Evolutionary conservation across 1,140 invertebrate genomes (phyloP).

Genomic region (Drosophila trapezifrons): DNA sequence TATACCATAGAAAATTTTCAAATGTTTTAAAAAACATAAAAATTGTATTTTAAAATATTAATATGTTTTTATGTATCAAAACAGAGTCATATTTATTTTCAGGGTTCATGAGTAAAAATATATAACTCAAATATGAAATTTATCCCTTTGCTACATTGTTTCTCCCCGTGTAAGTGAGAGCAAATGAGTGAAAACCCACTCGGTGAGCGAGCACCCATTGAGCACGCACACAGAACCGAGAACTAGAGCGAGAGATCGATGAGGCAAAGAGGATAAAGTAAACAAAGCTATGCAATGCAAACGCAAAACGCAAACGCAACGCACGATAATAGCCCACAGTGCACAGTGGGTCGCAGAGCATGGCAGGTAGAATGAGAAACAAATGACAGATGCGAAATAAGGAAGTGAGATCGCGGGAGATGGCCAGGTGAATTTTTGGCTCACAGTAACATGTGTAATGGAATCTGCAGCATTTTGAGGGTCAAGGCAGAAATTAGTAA

Average conservation of each 20-base stretch:
- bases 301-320: slow-evolving; percentile 52
- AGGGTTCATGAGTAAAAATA: neutral
- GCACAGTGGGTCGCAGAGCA: slow-evolving; percentile 65
- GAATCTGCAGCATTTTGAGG: slow-evolving; percentile 8
- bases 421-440: slow-evolving; percentile 59
- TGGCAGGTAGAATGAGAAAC: slow-evolving; percentile 43
- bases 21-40: too few species aligned
- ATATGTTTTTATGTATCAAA: too few species aligned
- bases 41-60: neutral
- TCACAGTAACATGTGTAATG: slow-evolving; percentile 32
- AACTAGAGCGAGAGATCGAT: slow-evolving; percentile 45
- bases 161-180: slow-evolving; percentile 27
- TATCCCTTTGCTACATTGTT: neutral
- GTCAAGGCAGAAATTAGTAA: slow-evolving; percentile 26
- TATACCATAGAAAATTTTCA: neutral
- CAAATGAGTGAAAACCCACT: slow-evolving; percentile 13
- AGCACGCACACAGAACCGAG: slow-evolving; percentile 70
- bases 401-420: slow-evolving; percentile 71
- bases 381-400: slow-evolving; percentile 42
- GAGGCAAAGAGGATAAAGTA: slow-evolving; percentile 55
- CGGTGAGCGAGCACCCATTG: slow-evolving; percentile 70
- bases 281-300: slow-evolving; percentile 74
- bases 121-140: too few species aligned
- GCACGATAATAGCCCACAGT: slow-evolving; percentile 64
- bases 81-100: neutral